phyloP scores from a whole-genome alignment of 37 sponge, comb jelly and placozoan species.

The Oopsacas minuta region DNA sequence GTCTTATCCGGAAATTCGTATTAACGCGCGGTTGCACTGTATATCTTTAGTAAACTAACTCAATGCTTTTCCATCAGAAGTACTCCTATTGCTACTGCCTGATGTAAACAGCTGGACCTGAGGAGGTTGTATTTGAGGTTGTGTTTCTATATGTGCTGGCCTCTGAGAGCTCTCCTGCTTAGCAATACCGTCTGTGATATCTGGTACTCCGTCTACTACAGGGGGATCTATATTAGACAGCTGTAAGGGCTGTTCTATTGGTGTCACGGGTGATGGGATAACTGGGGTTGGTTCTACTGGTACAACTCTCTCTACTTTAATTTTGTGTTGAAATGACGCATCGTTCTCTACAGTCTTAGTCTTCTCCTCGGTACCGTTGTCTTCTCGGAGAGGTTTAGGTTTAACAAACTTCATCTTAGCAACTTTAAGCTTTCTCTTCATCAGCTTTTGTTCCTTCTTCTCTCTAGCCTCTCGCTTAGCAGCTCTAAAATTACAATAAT shows the following conservation, averaged over 20 bases:
- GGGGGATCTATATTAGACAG: not conserved
- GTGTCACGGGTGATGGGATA: not conserved
- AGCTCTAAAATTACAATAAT: not conserved
- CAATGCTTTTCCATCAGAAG: not conserved
- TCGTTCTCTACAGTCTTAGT: not conserved
- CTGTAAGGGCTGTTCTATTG: not conserved
- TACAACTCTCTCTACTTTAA: not conserved
- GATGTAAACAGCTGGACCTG: conserved; percentile 5
- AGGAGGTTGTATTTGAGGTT: not conserved
- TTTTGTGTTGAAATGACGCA: conserved; percentile 1
- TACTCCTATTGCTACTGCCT: not conserved
- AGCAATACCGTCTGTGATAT: not conserved
- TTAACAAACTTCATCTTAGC: conserved; percentile 16
- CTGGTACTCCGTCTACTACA: not conserved
- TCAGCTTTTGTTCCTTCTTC: conserved; percentile 5
- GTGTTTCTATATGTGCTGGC: not conserved
- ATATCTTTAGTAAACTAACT: not conserved
- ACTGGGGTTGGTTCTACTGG: not conserved
- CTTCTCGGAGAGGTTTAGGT: not conserved
- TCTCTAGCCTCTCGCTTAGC: not conserved
- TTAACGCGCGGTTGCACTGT: not conserved
- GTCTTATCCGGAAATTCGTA: not conserved
- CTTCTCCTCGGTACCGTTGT: not conserved
- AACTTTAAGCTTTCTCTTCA: not conserved
- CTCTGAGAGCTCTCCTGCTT: not conserved